Evolutionary conservation across 2,888 invertebrate genomes (phyloP).

Genomic region (Pycnomerus fuliginosus): DNA sequence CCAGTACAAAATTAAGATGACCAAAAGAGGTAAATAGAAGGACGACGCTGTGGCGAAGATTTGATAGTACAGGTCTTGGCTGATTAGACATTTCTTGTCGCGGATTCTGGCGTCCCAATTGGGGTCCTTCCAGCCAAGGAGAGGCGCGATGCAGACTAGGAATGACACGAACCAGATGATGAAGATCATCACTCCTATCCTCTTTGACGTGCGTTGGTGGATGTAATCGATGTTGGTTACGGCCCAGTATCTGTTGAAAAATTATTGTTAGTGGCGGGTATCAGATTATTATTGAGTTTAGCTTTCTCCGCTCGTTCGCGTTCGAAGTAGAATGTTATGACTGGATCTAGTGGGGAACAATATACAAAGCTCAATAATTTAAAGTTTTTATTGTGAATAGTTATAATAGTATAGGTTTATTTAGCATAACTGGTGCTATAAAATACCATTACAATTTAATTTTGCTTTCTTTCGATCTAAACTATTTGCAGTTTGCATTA

Average conservation of each 20-base stretch:
- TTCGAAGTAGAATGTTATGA: too few species aligned
- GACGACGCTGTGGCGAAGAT: slow-evolving; percentile 89
- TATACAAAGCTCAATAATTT: too few species aligned
- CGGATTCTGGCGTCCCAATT: slow-evolving; percentile 61
- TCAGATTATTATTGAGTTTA: too few species aligned
- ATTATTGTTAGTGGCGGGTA: too few species aligned
- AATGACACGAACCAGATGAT: slow-evolving; percentile 83
- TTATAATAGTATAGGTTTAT: too few species aligned
- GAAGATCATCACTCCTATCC: slow-evolving; percentile 78
- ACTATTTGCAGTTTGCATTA: too few species aligned
- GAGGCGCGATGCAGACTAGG: slow-evolving; percentile 82
- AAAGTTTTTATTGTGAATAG: too few species aligned
- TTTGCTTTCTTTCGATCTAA: too few species aligned
- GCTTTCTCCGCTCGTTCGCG: too few species aligned
- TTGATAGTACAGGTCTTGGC: slow-evolving; percentile 82
- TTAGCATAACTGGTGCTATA: too few species aligned
- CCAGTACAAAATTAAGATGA: slow-evolving; percentile 88
- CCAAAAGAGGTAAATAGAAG: slow-evolving; percentile 81
- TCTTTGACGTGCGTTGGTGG: slow-evolving; percentile 73
- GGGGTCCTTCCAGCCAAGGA: slow-evolving; percentile 80
- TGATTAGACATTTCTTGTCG: slow-evolving; percentile 74
- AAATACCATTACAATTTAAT: too few species aligned
- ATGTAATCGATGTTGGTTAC: slow-evolving; percentile 90
- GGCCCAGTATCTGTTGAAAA: slow-evolving; percentile 86
- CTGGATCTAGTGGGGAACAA: too few species aligned